These are phyloP conservation scores for Paragorgia papillata DNA, from an alignment of 92 coral and sea anemone genomes.

Conservation along the genomic window DNA sequence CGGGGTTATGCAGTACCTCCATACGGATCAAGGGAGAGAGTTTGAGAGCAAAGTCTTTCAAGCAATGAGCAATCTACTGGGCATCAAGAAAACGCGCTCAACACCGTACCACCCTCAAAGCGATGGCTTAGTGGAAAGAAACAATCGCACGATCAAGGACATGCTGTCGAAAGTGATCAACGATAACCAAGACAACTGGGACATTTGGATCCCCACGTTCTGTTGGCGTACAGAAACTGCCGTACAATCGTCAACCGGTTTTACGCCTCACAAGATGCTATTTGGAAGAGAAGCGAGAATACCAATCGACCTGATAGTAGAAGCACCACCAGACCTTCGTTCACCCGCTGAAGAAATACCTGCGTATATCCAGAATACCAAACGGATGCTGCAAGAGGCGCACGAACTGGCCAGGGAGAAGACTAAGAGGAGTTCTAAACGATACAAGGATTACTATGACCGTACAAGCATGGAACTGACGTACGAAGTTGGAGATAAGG, in stretches of 20 bases:
- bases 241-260: slow-evolving; percentile 12
- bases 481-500: no score
- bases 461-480: not conserved
- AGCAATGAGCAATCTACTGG: not conserved
- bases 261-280: slow-evolving; percentile 17
- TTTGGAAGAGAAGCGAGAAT: slow-evolving; percentile 16
- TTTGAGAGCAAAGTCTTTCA: slow-evolving; percentile 22
- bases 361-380: not conserved
- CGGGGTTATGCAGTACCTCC: slow-evolving; percentile 8
- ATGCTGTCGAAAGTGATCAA: slow-evolving; percentile 35
- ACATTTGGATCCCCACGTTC: slow-evolving; percentile 18
- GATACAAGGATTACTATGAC: slow-evolving; percentile 33
- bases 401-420: not conserved
- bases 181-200: slow-evolving; percentile 29
- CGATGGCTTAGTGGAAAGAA: slow-evolving; percentile 20
- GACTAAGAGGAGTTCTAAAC: not conserved
- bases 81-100: not conserved
- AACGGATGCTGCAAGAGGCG: not conserved
- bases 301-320: slow-evolving; percentile 10
- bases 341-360: no score
- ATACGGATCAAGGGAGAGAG: slow-evolving; percentile 20
- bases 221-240: slow-evolving; percentile 28
- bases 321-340: not conserved
- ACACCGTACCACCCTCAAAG: slow-evolving; percentile 20
- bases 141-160: slow-evolving; percentile 24